phyloP scores from a whole-genome alignment of 2,797 vertebrate genomes.

The Podarcis lilfordi region DNA sequence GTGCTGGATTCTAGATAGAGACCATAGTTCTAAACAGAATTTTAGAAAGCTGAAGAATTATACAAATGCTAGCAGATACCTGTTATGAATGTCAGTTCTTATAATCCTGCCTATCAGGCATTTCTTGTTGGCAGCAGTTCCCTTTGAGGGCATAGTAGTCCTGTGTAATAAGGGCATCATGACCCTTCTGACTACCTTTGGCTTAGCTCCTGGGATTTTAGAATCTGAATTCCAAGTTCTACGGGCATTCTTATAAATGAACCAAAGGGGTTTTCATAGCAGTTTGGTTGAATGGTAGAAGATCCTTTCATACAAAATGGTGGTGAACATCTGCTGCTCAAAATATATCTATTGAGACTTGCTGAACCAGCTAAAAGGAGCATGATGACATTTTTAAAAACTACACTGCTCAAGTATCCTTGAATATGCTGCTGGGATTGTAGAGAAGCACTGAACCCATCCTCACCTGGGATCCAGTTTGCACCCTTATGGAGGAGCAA shows the following conservation, averaged over 20 bases:
- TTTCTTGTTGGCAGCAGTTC: neutral
- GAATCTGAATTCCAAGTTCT: neutral
- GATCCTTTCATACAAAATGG: neutral
- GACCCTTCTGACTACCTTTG: neutral
- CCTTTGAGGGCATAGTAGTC: neutral
- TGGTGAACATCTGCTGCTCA: neutral
- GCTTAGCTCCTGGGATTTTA: neutral
- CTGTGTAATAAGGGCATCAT: neutral
- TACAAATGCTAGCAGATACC: neutral
- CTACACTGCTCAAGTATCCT: neutral
- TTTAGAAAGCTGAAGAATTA: neutral
- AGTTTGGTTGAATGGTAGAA: neutral
- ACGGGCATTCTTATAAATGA: neutral
- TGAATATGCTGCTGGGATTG: neutral
- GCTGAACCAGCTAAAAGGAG: neutral
- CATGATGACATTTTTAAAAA: neutral
- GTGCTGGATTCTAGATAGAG: neutral
- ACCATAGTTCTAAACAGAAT: neutral
- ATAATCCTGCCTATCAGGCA: neutral
- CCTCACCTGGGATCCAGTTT: neutral
- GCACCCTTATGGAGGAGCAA: neutral
- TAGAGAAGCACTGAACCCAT: neutral
- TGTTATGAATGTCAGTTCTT: neutral
- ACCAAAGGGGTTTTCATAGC: neutral
- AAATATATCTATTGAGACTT: neutral